Conservation (phyloP, 2,113 vertebrate genomes). For the Apistogramma diplotaenia region DNA sequence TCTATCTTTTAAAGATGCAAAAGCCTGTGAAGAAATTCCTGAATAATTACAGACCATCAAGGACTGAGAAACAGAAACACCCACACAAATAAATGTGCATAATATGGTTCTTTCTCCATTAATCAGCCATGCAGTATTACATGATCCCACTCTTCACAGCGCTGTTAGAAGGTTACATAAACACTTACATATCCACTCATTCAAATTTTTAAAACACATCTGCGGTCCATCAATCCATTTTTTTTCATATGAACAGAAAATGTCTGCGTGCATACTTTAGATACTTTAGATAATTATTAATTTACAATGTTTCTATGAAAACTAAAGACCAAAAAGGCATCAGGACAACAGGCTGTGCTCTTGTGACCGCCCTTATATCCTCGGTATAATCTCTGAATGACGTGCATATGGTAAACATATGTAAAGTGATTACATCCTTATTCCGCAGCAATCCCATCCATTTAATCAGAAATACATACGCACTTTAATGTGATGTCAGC, state of each 20-base stretch:
- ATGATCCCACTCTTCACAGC: background rate
- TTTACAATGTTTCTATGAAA: background rate
- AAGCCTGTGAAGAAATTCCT: background rate
- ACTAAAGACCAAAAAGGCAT: background rate
- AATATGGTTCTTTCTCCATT: background rate
- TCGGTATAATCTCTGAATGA: conserved; percentile 10
- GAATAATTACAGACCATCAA: background rate
- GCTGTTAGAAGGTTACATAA: background rate
- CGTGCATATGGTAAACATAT: conserved; percentile 42
- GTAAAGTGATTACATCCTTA: conserved; percentile 48
- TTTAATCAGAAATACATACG: conserved; percentile 23
- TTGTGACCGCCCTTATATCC: background rate
- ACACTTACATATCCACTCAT: background rate
- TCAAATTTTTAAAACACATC: background rate
- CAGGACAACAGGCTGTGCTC: background rate
- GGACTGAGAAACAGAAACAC: background rate
- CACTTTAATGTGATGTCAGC: background rate
- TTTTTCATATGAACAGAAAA: background rate
- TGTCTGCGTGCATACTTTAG: background rate
- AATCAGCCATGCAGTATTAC: background rate
- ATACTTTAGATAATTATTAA: too few species aligned
- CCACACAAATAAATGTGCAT: background rate
- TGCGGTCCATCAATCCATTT: background rate
- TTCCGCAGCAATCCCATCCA: conserved; percentile 22
- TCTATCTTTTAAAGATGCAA: background rate